Percentiles rank a stretch among this genome's conserved stretches.
These are phyloP conservation scores for Charina bottae DNA, from an alignment of 2,113 vertebrate species.

Conservation along the genomic window DNA sequence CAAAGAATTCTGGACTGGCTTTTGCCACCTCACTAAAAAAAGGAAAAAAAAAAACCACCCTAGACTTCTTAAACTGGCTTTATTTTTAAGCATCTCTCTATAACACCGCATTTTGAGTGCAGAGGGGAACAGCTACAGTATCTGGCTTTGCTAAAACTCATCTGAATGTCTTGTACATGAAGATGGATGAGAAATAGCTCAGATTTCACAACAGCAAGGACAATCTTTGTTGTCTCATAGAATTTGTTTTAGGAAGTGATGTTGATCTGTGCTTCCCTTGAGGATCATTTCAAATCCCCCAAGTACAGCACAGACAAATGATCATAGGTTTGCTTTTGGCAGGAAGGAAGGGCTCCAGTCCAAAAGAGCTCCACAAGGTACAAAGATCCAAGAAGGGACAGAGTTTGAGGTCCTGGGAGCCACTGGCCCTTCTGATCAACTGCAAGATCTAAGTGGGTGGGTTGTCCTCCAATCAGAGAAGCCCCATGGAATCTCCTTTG, in stretches of 20 bases:
- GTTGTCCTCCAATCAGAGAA: background rate
- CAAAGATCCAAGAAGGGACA: background rate
- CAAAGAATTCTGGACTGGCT: background rate
- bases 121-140: background rate
- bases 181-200: conserved; percentile 15
- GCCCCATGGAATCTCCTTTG: background rate
- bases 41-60: background rate
- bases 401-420: background rate
- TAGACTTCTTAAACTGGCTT: background rate
- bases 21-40: conserved; percentile 13
- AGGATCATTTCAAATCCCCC: background rate
- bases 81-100: background rate
- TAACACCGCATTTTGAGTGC: background rate
- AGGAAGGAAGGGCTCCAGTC: background rate
- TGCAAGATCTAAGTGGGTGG: background rate
- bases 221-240: conserved; percentile 1
- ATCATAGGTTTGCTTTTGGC: background rate
- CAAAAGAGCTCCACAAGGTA: background rate
- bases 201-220: background rate
- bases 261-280: background rate
- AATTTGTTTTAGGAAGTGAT: background rate
- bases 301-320: background rate
- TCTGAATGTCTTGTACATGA: background rate
- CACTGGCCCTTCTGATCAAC: background rate
- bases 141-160: background rate